A percentile compares a stretch with the other conserved stretches of the same genome.
Evolutionary conservation across 2,797 vertebrate species (phyloP).

Genomic region (Apodemus agrarius): DNA sequence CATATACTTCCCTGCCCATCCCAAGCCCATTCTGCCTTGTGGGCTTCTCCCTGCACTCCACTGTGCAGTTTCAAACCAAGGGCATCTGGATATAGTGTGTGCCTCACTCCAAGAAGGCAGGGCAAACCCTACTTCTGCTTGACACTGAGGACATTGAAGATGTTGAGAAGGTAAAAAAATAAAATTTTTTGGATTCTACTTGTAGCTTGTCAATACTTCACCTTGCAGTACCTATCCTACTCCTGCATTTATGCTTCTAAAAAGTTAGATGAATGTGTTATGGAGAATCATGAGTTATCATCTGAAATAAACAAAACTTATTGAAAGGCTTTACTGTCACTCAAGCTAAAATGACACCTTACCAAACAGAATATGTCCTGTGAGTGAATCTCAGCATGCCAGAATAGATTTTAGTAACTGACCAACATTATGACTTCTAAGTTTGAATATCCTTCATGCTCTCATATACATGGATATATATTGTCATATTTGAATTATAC

Average conservation of each 20-base stretch:
- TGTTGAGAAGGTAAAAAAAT: slow-evolving; percentile 83
- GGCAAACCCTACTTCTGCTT: slow-evolving; percentile 82
- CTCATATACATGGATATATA: background rate
- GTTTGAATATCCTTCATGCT: background rate
- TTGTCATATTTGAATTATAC: background rate
- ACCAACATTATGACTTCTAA: background rate
- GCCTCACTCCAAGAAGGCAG: slow-evolving; percentile 75
- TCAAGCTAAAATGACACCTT: background rate
- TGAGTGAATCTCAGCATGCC: background rate
- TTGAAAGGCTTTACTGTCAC: background rate
- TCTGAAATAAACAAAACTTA: background rate
- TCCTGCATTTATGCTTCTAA: background rate
- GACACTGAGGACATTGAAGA: slow-evolving; percentile 88
- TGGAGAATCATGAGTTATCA: background rate
- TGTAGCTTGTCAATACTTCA: background rate
- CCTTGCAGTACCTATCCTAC: background rate
- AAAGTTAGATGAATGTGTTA: background rate
- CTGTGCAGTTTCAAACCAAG: slow-evolving; percentile 83
- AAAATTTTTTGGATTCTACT: background rate
- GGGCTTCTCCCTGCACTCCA: slow-evolving; percentile 86
- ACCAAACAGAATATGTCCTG: no score
- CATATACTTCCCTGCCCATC: background rate
- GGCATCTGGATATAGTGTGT: slow-evolving; percentile 85
- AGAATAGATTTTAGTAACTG: background rate
- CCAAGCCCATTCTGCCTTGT: background rate